Conservation (phyloP, 2,888 invertebrate genomes). For the Lithophane socia region DNA sequence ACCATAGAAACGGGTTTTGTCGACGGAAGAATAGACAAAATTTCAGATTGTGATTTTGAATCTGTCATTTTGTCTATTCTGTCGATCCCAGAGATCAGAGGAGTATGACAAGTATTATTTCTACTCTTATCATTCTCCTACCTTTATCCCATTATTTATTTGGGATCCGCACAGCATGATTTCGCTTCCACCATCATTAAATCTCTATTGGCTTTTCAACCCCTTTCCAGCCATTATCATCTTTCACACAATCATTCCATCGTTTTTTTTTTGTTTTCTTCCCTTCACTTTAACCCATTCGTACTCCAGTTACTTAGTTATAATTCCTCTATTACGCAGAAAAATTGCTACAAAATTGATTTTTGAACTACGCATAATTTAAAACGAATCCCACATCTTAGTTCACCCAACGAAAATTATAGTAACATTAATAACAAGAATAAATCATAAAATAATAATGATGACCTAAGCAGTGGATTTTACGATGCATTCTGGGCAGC, state of each 20-base stretch:
- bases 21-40: too few species aligned
- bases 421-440: not conserved
- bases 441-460: constrained; percentile 28
- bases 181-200: not conserved
- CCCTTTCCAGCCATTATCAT: not conserved
- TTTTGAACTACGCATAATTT: not conserved
- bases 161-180: not conserved
- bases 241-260: not conserved
- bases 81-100: not conserved
- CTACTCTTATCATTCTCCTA: not conserved
- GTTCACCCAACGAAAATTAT: not conserved
- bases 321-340: not conserved
- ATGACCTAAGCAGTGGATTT: constrained; percentile 43
- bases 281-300: not conserved
- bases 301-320: not conserved
- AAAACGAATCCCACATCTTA: not conserved
- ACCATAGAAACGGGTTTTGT: too few species aligned
- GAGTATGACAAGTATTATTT: not conserved
- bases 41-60: too few species aligned
- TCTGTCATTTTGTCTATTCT: too few species aligned
- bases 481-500: constrained; percentile 55
- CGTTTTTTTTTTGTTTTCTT: not conserved
- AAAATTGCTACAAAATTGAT: not conserved
- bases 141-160: not conserved
- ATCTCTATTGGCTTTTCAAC: not conserved